Evolutionary conservation across 2,888 invertebrate species (phyloP), one percentile per base, ranked within the genome.

Genomic region (Coecobrya sp.): DNA sequence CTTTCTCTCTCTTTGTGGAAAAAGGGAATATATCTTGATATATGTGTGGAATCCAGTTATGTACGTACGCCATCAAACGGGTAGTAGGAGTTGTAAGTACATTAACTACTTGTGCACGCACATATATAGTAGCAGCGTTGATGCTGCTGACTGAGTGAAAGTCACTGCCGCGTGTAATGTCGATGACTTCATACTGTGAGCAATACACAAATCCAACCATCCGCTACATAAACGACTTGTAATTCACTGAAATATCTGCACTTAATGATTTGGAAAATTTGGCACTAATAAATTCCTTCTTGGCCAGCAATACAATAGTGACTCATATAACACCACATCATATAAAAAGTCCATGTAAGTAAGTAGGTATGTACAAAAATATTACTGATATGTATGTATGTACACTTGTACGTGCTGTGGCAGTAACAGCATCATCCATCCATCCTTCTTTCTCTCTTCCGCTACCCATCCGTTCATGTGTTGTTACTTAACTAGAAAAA

Each of bases 201-300:
- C 89, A 94, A 93, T 93, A 93, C 94, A 93, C 93, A 93, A 94
- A 93, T 94, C 94, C 94, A 94, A 93, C 94, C 94, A 94, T 95
- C 94, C 94, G 94, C 94, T 94, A 94, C 94, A 94, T 94, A 94
- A 95, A 95, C 94, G 95, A 95, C 94, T 94, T 94, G 95, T 95
- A 95, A 95, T 95, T 95, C 95, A 95, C 95, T 94, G 94, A 94
- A 95, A 95, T 95, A 94, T 95, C 95, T 94, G 95, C 94, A 94
- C 94, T 94, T 95, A 95, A 95, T 95, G 95, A 94, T 94, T 95
- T 95, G 95, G 95, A 95, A 95, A 95, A 95, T 95, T 95, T 94
- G 95, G 94, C 94, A 95, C 95, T 95, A 95, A 95, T 95, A 95
- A 95, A 95, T 95, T 95, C 94, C 95, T 95, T 94, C 94, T 94